Percentiles rank a stretch among this genome's conserved stretches.
Evolutionary conservation across 2,797 vertebrate species (phyloP).

Genomic region (Lateolabrax maculatus): DNA sequence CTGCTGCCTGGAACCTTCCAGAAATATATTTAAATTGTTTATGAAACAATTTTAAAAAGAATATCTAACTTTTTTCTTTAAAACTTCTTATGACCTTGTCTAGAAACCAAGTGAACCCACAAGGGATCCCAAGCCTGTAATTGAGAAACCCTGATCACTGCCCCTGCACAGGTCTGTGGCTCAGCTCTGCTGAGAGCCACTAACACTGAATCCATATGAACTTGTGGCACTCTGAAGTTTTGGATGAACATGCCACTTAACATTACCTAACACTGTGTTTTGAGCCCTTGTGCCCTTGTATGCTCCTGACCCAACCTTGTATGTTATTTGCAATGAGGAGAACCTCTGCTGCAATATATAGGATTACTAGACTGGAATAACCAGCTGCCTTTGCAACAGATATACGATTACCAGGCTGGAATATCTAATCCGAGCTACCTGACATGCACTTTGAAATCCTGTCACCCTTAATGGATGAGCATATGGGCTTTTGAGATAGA

Average conservation of each 20-base stretch:
- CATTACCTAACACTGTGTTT: constrained; percentile 21
- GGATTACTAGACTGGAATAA: constrained; percentile 78
- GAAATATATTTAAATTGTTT: no score
- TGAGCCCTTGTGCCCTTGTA: constrained; percentile 46
- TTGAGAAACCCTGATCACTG: constrained; percentile 1
- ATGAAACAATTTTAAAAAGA: background rate
- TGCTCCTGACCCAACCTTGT: constrained; percentile 53
- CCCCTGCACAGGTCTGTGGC: background rate
- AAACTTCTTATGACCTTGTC: background rate
- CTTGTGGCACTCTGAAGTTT: constrained; percentile 9
- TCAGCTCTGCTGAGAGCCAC: background rate
- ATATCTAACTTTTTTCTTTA: background rate
- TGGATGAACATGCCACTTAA: constrained; percentile 6
- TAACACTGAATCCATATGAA: constrained; percentile 12
- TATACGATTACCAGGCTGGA: constrained; percentile 77
- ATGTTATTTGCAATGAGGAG: constrained; percentile 52
- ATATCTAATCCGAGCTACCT: constrained; percentile 71
- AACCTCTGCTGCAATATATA: constrained; percentile 69
- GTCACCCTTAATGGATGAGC: constrained; percentile 66
- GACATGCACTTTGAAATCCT: constrained; percentile 78
- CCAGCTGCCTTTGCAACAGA: constrained; percentile 65
- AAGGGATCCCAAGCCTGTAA: background rate
- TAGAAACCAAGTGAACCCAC: background rate
- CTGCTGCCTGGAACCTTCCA: background rate
- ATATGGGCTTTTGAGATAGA: constrained; percentile 69